Evolutionary conservation across 2,888 invertebrate genomes (phyloP), one percentile per base, ranked within the genome.

Genomic region (Drosophila rellima): DNA sequence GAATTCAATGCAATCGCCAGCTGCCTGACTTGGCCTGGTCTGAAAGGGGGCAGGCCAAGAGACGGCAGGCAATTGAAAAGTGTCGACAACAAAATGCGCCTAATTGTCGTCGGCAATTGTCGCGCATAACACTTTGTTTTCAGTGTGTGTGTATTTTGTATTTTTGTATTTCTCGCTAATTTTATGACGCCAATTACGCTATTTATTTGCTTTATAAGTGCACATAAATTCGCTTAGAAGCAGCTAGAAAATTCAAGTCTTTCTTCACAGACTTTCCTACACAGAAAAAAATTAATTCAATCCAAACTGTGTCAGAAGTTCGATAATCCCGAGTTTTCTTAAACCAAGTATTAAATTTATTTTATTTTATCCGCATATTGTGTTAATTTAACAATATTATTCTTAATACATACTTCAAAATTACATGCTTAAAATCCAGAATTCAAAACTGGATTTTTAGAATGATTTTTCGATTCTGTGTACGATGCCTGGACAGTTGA

Each of bases 71-170:
- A 55, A 26, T 56, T 44, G 23, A 74, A 68, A 78, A 70, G 68
- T 81, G 82, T 65, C 74, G 79, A 74, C 80, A 80, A 79, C 82
- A 87, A 83, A 86, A 78, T 75, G 74, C 88, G 88, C 79, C 88
- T 85, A 88, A 85, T 85, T 85, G 88, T 76, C 78, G 68, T 56
- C 65, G 57, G 66, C 82, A 78, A 75, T 85, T 84, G 86, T 78
- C 73, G 87, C 84, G 37, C 83, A 85, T 85, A 85, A 85, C 80
- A 85, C 84, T 85, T 85, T 82, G 88, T 83, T 86, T 76, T 66
- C 3, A 13, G 33, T 33, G 33, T 26, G 26, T 26, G 26, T 26
- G 26, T 26, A 1, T 26, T 33, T 13, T 33, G 33, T 33, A n/a
- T 42, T 74, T 61, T 74, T 54, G 31, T 48, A 48, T 50, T 47